Percentiles rank a stretch among this genome's conserved stretches.
These are phyloP conservation scores for Masticophis lateralis DNA, from an alignment of 2,797 vertebrate species.

Conservation along the genomic window DNA sequence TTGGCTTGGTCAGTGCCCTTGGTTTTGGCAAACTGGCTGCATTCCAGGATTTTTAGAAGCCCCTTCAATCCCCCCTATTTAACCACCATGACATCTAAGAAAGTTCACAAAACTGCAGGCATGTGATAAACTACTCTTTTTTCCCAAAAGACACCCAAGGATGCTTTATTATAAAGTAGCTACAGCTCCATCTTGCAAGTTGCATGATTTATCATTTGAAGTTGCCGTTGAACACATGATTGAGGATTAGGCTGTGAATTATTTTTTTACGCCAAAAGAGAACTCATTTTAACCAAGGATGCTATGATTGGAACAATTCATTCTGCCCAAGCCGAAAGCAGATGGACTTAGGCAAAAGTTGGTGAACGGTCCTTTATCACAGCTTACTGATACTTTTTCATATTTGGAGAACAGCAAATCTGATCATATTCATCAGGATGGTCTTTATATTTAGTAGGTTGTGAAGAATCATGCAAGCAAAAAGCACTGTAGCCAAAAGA, in stretches of 20 bases:
- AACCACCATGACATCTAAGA: neutral
- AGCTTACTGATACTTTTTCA: conserved; percentile 38
- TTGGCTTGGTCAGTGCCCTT: neutral
- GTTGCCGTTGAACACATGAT: conserved; percentile 54
- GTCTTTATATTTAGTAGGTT: conserved; percentile 34
- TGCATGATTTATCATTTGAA: conserved; percentile 54
- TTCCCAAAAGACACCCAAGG: conserved; percentile 50
- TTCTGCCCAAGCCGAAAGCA: conserved; percentile 59
- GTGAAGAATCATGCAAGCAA: conserved; percentile 28
- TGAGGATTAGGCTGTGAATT: conserved; percentile 49
- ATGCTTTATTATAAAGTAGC: conserved; percentile 55
- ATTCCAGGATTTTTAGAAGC: neutral
- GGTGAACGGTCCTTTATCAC: conserved; percentile 42
- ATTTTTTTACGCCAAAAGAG: conserved; percentile 54
- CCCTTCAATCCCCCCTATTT: neutral
- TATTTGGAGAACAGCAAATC: conserved; percentile 53
- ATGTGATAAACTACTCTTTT: conserved; percentile 47
- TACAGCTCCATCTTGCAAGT: conserved; percentile 45
- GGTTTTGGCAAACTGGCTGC: neutral
- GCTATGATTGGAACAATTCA: conserved; percentile 64
- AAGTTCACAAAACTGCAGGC: conserved; percentile 10
- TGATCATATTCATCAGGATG: conserved; percentile 38
- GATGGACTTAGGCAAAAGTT: conserved; percentile 63
- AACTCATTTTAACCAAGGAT: conserved; percentile 62
- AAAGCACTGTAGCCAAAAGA: neutral